A percentile compares a stretch with the other conserved stretches of the same genome.
These are phyloP conservation scores for Sicus ferrugineus DNA, from an alignment of 2,888 invertebrate genomes.

Conservation along the genomic window DNA sequence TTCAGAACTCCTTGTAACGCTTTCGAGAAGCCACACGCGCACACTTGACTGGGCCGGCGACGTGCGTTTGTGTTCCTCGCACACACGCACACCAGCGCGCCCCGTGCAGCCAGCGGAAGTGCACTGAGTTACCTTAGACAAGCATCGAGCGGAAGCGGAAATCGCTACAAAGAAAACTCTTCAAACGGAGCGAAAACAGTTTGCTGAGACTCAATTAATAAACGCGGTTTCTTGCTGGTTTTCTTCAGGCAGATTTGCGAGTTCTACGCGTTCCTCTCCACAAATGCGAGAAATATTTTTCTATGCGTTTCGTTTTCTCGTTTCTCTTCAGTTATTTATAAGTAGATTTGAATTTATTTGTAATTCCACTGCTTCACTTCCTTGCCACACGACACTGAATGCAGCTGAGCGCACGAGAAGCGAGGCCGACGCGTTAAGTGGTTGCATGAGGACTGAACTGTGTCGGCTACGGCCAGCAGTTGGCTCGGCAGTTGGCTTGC, in stretches of 20 bases:
- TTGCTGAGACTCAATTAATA: not conserved
- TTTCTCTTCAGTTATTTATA: conserved; percentile 20
- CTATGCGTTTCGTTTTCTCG: not conserved
- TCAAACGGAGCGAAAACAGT: not conserved
- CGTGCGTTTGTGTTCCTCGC: conserved; percentile 1
- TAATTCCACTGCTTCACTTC: not conserved
- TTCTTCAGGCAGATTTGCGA: not conserved
- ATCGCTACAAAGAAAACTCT: conserved; percentile 39
- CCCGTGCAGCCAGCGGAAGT: conserved; percentile 8
- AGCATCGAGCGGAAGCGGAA: conserved; percentile 41
- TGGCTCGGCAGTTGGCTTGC: conserved; percentile 46
- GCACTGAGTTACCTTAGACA: conserved; percentile 9
- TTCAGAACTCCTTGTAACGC: no score
- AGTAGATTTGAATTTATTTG: conserved; percentile 24
- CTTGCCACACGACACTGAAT: not conserved
- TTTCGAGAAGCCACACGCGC: not conserved
- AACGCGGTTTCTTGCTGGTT: not conserved
- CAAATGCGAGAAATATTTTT: no score
- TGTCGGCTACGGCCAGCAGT: conserved; percentile 43
- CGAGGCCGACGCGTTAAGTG: conserved; percentile 62
- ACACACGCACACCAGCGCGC: conserved; percentile 6
- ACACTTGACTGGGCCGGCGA: not conserved
- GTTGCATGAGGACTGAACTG: conserved; percentile 64
- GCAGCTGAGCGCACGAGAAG: conserved; percentile 41
- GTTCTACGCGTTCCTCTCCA: no score